These are phyloP conservation scores for Stigmatopora nigra DNA, from an alignment of 2,113 vertebrate genomes.

Conservation along the genomic window DNA sequence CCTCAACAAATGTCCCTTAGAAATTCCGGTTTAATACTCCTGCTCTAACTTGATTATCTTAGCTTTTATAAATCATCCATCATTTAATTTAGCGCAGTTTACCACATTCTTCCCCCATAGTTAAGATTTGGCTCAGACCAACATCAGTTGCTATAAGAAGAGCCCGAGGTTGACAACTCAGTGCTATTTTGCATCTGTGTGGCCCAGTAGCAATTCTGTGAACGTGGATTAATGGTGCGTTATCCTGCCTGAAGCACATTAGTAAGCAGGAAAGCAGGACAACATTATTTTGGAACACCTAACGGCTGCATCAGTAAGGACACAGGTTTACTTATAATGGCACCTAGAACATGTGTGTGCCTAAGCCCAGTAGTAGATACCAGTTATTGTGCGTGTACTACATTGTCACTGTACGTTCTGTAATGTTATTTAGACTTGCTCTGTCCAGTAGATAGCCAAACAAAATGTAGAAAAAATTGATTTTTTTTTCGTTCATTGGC, in stretches of 20 bases:
- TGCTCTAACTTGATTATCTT: background rate
- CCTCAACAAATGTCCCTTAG: background rate
- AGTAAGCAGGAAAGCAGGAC: slow-evolving; percentile 4
- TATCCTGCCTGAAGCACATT: slow-evolving; percentile 8
- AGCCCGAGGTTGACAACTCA: slow-evolving; percentile 37
- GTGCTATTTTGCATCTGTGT: slow-evolving; percentile 36
- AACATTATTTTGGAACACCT: slow-evolving; percentile 8
- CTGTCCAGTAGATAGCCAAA: too few relatives aligned
- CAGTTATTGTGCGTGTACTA: background rate
- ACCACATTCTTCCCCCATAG: slow-evolving; percentile 23
- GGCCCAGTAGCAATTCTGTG: slow-evolving; percentile 3
- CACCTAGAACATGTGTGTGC: background rate
- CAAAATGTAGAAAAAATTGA: slow-evolving; percentile 25
- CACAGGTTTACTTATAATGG: slow-evolving; percentile 12
- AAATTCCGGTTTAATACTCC: background rate
- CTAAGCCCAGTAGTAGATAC: background rate
- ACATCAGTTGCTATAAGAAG: slow-evolving; percentile 43
- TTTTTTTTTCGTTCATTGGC: slow-evolving; percentile 42
- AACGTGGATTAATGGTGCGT: slow-evolving; percentile 3
- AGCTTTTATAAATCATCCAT: background rate
- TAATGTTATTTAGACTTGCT: too few relatives aligned
- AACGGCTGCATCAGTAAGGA: slow-evolving; percentile 2
- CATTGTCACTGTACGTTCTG: too few relatives aligned
- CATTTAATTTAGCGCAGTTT: slow-evolving; percentile 26
- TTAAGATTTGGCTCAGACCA: slow-evolving; percentile 35